Base-by-base conservation (phyloP, 2,797 vertebrate genomes). In the Poeciliopsis presidionis region DNA sequence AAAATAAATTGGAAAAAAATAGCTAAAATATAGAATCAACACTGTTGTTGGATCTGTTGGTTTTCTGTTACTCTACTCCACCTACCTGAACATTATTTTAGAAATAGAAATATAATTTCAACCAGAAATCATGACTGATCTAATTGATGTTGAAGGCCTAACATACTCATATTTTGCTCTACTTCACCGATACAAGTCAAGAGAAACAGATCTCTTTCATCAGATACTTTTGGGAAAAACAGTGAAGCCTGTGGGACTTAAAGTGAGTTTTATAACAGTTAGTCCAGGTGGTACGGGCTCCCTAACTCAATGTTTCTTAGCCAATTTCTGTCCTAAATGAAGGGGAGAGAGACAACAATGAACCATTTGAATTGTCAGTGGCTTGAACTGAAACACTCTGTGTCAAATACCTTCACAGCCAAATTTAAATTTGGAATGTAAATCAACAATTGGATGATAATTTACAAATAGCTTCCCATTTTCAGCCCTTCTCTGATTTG, bases 271-370 rank as follows among this genome's bases (percentile, higher is more conserved):
- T 74, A 53, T 83, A 90, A 89, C 83, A 87, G 91, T 94, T 93
- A 85, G 86, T 94, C 94, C 89, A 95, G 94, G 94, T 85, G 85
- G 94, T 77, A 90, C 91, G 88, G 90, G 92, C 92, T 93, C 90
- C 92, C 89, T 94, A 91, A 86, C 93, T 70, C 86, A 81, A 89
- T 89, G 87, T 74, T 90, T 90, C 91, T 94, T 91, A 88, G 77
- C 76, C 43, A 20, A 80, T 13, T 47, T 41, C 72, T 33, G 11
- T 59, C 81, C 65, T 41, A 30, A 59, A 53, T 46, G 36, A 22
- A 41, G 46, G 13, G 49, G 13, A 14, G 30, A 6, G 49, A 75
- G 41, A 11, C 49, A 18, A 46, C 45, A 36, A 7, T 49, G 11
- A 63, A 5, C 30, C 47, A 41, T 47, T 59, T 22, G 41, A 0